Conservation (phyloP, 2,113 vertebrate species). For the Salvelinus sp. region DNA sequence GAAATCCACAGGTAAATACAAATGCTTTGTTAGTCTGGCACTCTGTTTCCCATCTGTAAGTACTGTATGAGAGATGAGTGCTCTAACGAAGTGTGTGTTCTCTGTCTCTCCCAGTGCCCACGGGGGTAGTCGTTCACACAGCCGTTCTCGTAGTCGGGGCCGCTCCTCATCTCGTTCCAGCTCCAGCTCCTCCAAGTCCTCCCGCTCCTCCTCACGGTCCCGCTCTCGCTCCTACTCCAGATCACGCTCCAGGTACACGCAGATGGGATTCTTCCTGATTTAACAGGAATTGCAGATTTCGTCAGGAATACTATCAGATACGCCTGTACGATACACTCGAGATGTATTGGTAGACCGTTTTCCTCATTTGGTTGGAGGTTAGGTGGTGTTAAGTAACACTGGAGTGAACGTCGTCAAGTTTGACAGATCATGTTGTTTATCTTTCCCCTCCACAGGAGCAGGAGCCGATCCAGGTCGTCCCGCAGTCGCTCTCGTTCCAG, state of each 20-base stretch:
- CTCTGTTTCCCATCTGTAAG: no score
- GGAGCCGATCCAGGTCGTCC: conserved; percentile 87
- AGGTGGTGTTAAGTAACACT: no score
- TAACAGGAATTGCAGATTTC: no score
- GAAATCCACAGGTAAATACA: no score
- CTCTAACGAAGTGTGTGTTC: neutral
- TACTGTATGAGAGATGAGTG: no score
- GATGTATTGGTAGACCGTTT: no score
- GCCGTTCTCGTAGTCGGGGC: conserved; percentile 88
- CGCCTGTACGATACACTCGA: no score
- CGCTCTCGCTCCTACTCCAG: conserved; percentile 88
- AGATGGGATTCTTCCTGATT: no score
- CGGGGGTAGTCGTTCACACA: conserved; percentile 78
- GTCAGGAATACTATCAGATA: no score
- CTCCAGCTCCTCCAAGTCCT: conserved; percentile 92
- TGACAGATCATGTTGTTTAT: neutral
- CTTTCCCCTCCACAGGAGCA: conserved; percentile 70
- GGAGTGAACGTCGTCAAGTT: no score
- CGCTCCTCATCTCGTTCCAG: conserved; percentile 91
- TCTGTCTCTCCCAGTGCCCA: conserved; percentile 66
- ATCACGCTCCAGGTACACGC: conserved; percentile 86
- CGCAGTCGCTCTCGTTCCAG: conserved; percentile 82
- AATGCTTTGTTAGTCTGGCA: no score
- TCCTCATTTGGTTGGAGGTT: no score
- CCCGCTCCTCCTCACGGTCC: conserved; percentile 83